Evolutionary conservation across 1,140 invertebrate species (phyloP), one percentile per base, ranked within the genome.

Genomic region (Cydia splendana): DNA sequence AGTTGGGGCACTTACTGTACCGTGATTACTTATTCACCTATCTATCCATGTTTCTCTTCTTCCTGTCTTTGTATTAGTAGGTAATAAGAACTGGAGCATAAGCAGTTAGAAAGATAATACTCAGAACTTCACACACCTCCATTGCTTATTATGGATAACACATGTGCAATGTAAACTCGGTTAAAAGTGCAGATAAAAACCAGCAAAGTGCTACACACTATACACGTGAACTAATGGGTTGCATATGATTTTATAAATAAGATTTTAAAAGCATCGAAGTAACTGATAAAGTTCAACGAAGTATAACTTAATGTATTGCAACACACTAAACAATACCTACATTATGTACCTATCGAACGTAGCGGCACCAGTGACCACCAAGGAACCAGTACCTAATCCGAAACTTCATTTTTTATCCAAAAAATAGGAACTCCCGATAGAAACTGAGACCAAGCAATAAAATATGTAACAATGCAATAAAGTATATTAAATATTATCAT

Each of bases 141-240:
- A 15, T 20, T 9, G 53, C 53, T 24, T 53, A 20, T 62, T 62
- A 62, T 62, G 53, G 53, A 24, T 24, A 62, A 20, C 53, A 20
- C 53, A 62, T 62, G 53, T 57, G n/a, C 20, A n/a, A 57, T 57
- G n/a, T 57, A n/a, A 57, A 57, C 53, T 57, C 9, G 53, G 53
- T 18, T 7, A 3, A 57, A 57, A 15, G 3, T 20, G 15, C n/a
- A 18, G n/a, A 57, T 18, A 57, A 20, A 7, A 57, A 57, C 53
- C 6, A 10, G 53, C 6, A 13, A 18, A 62, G 53, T 62, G 53
- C 10, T 3, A 9, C 15, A 20, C 53, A 62, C 10, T 3, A 9
- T 4, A 20, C 53, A 62, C 18, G 53, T 62, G 53, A 53, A 53
- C n/a, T 18, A 53, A 62, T 62, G 18, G 53, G 18, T 9, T 62